These are phyloP conservation scores for Myotis yumanensis DNA, from an alignment of 2,113 vertebrate species.

Conservation along the genomic window DNA sequence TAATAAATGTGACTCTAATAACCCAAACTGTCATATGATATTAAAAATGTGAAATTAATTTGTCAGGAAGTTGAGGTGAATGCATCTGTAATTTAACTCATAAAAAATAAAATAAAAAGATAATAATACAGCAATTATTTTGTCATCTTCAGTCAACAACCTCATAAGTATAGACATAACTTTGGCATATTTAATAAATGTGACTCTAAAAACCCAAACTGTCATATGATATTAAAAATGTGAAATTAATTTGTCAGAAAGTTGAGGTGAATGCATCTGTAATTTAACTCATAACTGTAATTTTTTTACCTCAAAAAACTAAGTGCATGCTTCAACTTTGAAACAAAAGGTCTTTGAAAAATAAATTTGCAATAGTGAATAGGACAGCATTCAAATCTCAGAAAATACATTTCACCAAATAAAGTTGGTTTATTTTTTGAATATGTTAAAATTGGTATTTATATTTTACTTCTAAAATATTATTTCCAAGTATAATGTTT, in stretches of 20 bases:
- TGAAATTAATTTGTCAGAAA: background rate
- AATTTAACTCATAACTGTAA: background rate
- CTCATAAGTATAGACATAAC: background rate
- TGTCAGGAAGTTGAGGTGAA: background rate
- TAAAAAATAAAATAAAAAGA: background rate
- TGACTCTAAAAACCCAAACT: background rate
- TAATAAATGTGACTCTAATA: constrained; percentile 6
- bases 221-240: background rate
- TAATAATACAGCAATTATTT: background rate
- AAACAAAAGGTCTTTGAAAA: constrained; percentile 28
- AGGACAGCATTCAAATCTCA: background rate
- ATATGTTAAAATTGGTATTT: background rate
- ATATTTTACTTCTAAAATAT: constrained; percentile 17
- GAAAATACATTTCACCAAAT: background rate
- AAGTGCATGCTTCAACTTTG: background rate
- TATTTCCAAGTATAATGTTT: constrained; percentile 17
- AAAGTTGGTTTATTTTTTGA: constrained; percentile 4
- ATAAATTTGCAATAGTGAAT: background rate
- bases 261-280: background rate
- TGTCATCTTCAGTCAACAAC: background rate
- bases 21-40: background rate
- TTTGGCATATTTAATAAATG: background rate
- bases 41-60: background rate
- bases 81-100: background rate
- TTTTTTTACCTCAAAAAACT: background rate